Evolutionary conservation across 2,113 vertebrate genomes (phyloP).

Genomic region (Tiliqua scincoides): DNA sequence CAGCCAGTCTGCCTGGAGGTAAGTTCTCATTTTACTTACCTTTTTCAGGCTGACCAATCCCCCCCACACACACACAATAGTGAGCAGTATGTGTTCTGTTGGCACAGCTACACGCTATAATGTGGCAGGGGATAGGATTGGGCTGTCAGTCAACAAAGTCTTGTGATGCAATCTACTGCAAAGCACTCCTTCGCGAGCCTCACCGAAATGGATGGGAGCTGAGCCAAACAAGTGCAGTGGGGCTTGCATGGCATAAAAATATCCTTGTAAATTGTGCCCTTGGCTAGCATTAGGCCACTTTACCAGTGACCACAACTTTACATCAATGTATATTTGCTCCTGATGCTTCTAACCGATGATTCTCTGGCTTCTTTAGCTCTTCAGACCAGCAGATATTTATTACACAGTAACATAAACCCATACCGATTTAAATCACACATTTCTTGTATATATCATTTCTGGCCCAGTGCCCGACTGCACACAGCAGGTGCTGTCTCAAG

Average conservation of each 20-base stretch:
- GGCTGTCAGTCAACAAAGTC: too few species aligned
- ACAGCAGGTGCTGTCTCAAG: slow-evolving; percentile 76
- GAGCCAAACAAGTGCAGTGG: background rate
- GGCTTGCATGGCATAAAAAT: background rate
- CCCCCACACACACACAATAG: too few species aligned
- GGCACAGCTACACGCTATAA: too few species aligned
- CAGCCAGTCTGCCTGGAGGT: too few species aligned
- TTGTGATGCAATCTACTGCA: background rate
- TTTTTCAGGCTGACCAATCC: too few species aligned
- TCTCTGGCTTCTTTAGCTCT: slow-evolving; percentile 57
- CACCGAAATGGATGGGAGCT: background rate
- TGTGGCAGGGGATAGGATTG: too few species aligned
- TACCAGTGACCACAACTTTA: background rate
- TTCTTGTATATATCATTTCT: slow-evolving; percentile 72
- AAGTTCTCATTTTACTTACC: too few species aligned
- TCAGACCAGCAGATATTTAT: slow-evolving; percentile 58
- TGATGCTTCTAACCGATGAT: slow-evolving; percentile 34
- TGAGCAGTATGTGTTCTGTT: background rate
- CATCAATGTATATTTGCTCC: slow-evolving; percentile 42
- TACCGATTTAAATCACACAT: slow-evolving; percentile 62
- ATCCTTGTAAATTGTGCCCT: background rate
- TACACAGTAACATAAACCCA: slow-evolving; percentile 52
- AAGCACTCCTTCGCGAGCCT: background rate
- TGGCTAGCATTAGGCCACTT: background rate
- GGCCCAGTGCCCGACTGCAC: slow-evolving; percentile 69